Evolutionary conservation across 2,888 invertebrate genomes (phyloP), one percentile per base, ranked within the genome.

Genomic region (Morpho achilles): DNA sequence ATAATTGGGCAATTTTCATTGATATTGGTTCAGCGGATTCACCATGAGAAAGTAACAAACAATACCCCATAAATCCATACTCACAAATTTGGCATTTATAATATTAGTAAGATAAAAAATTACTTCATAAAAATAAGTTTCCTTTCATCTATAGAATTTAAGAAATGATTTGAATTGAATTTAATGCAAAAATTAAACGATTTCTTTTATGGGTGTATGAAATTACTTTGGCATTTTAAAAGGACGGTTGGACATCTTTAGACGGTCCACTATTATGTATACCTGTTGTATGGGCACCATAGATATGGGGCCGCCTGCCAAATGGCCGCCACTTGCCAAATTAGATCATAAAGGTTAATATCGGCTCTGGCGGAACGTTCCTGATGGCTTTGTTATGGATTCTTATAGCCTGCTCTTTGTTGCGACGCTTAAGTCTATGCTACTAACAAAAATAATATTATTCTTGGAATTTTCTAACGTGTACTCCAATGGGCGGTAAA

Each of bases 331-430:
- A 63, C 74, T 66, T 82, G 87, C 87, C 87, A 87, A 87, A 87
- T 84, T 80, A 80, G 73, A 76, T 80, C 82, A 75, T 87, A 82
- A 84, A 87, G 87, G 87, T 86, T 84, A 84, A 86, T 77, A 77
- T 77, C 79, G 69, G 67, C 60, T 57, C 53, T 64, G 64, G 65
- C 65, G 65, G 64, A 62, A 47, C 46, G 71, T 70, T 59, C 63
- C 55, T 59, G 59, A 62, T 57, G 61, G 53, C 50, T 56, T 60
- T 53, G 55, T 68, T 65, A 69, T 66, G 68, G 66, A 67, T 63
- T 68, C 63, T 68, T 61, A 60, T 59, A 53, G 59, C 10, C 43
- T 47, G 9, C 40, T 22, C 22, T 53, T 49, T 53, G 45, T 53
- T 47, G 9, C 4, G 0, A 8, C n/a, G n/a, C n/a, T 43, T 9